Percentiles rank a stretch among this genome's conserved stretches.
Conservation (phyloP, 1,140 invertebrate species). For the Trichonephila clavipes region DNA sequence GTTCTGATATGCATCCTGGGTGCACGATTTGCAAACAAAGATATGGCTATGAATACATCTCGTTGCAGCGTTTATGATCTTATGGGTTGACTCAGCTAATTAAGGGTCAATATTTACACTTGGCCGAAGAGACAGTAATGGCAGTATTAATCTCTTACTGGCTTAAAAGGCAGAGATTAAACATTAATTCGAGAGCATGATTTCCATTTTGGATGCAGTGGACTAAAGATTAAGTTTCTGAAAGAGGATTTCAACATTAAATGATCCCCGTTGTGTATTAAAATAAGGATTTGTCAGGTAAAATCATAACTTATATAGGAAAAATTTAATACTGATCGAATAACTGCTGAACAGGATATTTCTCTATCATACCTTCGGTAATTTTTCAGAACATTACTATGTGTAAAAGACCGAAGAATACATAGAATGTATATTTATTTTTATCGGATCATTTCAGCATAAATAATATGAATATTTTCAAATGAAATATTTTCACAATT, state of each 20-base stretch:
- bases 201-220: neutral
- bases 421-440: too few relatives aligned
- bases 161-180: slow-evolving; percentile 33
- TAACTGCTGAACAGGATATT: too few relatives aligned
- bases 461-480: too few relatives aligned
- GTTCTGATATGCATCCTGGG: neutral
- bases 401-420: too few relatives aligned
- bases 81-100: slow-evolving; percentile 67
- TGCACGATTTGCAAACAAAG: slow-evolving; percentile 69
- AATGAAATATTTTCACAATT: too few relatives aligned
- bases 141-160: slow-evolving; percentile 41
- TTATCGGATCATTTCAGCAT: too few relatives aligned
- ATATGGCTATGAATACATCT: slow-evolving; percentile 2
- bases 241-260: neutral
- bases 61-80: slow-evolving; percentile 49
- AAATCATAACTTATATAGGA: too few relatives aligned
- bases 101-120: slow-evolving; percentile 76
- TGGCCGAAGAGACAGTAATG: slow-evolving; percentile 42
- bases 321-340: too few relatives aligned
- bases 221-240: neutral
- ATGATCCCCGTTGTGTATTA: neutral
- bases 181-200: slow-evolving; percentile 56
- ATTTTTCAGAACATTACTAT: too few relatives aligned
- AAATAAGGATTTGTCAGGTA: too few relatives aligned
- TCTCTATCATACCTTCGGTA: too few relatives aligned